Base-by-base conservation (phyloP, 1,140 invertebrate species). In the Brachionus rotundiformis region DNA sequence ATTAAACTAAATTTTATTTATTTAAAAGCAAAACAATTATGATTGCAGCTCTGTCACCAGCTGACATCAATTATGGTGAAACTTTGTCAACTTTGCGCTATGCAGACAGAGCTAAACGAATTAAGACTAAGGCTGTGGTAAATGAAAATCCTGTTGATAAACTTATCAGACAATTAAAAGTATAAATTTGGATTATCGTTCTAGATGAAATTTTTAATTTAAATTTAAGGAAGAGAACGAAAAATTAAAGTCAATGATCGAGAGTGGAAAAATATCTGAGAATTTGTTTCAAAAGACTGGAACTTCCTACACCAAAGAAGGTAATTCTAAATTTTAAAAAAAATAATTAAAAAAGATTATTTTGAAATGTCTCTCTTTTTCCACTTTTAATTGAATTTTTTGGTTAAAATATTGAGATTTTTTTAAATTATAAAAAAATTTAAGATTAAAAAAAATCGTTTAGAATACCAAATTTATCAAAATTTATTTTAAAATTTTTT, bases 81-180 rank as follows among this genome's bases (percentile, higher is more conserved):
- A 88, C 87, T 6, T 83, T 89, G 6, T 87, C 86, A 77, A 89
- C 88, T 0, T 84, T 89, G 13, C 90, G 98, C 10, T 99, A 99
- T 89, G 97, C 98, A 1, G 96, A 95, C 89, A 90, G 96, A 76
- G 96, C 96, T 1, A 99, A 99, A 88, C 96, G 94, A 85, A 99
- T 99, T 82, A 93, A 95, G 86, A 99, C 99, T 88, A 92, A 93
- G 84, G 96, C 95, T 65, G 92, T 93, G 83, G 93, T 99, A 79
- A 99, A 99, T 87, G 88, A 88, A 82, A 87, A 88, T 80, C 88
- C 88, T 6, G 71, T 88, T 61, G 88, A 88, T 79, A 88, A 87
- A 84, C 79, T 88, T 27, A 87, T 88, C 49, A 82, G 87, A 82
- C 87, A 88, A 83, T n/a, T 63, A n/a, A 29, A 63, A 63, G 61